Evolutionary conservation across 2,113 vertebrate genomes (phyloP), one percentile per base, ranked within the genome.

Genomic region (Hydrolagus affinis): DNA sequence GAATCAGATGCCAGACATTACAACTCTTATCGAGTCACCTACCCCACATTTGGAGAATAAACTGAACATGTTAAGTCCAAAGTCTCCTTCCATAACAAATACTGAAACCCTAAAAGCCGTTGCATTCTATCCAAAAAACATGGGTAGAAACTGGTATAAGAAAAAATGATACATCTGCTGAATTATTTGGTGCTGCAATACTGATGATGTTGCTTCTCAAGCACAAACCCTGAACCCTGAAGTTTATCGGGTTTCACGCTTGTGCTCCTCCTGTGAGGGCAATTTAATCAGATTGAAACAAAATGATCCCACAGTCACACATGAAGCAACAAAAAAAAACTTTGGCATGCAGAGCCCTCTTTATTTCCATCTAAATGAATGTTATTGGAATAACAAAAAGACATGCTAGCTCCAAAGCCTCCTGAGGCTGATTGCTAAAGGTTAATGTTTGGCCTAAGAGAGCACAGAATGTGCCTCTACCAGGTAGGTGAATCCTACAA

Each of bases 21-120:
- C n/a, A 25, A 80, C 62, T 80, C 59, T 64, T 80, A 60, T 60
- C 76, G 7, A 80, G 76, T 62, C n/a, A 64, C 57, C 76, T 80
- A 62, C 1, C 57, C 25, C 15, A 80, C 59, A 23, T n/a, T 44
- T 8, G 14, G 76, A 64, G 76, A 80, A 80, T 62, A 62, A 62
- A 62, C 62, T 80, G 76, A 64, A n/a, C 59, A 62, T 12, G 25
- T 23, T 59, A 62, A 60, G 12, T 78, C n/a, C 44, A 59, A 59
- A 77, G 21, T n/a, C n/a, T n/a, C n/a, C n/a, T n/a, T n/a, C n/a
- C n/a, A n/a, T 77, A 59, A 77, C 75, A 78, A 78, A 60, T 77
- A 11, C 12, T 78, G 56, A 59, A 60, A 78, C 11, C 7, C 76
- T 25, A 77, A 77, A 8, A 59, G 23, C n/a, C 15, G 4, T 62